phyloP scores from a whole-genome alignment of 1,140 invertebrate species.

The Drosophila nigrodunni region DNA sequence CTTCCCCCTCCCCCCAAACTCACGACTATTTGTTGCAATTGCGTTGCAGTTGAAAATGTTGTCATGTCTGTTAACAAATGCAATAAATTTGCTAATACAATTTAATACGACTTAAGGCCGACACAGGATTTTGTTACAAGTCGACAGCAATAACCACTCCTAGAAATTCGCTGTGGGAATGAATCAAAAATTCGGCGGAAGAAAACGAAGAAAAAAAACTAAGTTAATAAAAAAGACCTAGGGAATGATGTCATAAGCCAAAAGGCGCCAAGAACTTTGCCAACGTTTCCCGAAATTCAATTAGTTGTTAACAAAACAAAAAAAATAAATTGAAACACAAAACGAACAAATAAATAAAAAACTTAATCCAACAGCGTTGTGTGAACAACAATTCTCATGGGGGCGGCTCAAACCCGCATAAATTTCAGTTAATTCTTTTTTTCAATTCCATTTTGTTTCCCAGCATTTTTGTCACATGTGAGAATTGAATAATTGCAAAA shows the following conservation, averaged over 20 bases:
- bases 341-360: constrained; percentile 8
- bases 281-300: constrained; percentile 37
- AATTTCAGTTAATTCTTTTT: constrained; percentile 8
- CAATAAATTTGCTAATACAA: constrained; percentile 76
- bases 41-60: constrained; percentile 45
- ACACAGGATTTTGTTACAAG: constrained; percentile 36
- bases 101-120: constrained; percentile 60
- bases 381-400: constrained; percentile 6
- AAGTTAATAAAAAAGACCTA: background rate
- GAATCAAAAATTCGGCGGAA: constrained; percentile 13
- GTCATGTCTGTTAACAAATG: constrained; percentile 70
- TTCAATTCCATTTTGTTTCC: constrained; percentile 21
- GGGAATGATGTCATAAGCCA: constrained; percentile 33
- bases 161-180: constrained; percentile 28
- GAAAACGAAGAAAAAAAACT: constrained; percentile 5
- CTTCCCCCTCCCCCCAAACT: background rate
- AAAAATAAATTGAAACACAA: background rate
- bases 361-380: constrained; percentile 4
- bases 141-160: constrained; percentile 29
- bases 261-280: constrained; percentile 42
- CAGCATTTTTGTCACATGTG: constrained; percentile 33
- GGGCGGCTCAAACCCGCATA: constrained; percentile 30
- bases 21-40: constrained; percentile 15
- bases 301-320: constrained; percentile 30
- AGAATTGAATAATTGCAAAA: constrained; percentile 29